Evolutionary conservation across 37 sponge, comb jelly and placozoan species (phyloP), one percentile per base, ranked within the genome.

Genomic region (Eunapius fragilis): DNA sequence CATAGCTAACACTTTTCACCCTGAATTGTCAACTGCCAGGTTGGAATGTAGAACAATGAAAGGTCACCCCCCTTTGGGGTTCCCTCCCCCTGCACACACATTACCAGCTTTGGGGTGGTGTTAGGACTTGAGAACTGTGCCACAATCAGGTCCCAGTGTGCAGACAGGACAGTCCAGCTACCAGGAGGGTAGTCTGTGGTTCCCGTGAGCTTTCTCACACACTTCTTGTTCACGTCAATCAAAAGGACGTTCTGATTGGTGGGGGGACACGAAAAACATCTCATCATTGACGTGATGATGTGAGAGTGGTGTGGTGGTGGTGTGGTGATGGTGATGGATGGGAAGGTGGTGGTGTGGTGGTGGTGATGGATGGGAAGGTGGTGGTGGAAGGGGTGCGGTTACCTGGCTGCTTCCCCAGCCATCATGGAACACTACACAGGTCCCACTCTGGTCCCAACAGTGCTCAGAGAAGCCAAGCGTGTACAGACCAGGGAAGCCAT

Each of bases 401-500:
- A 58, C 58, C 58, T 58, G 34, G 11, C 38, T 41, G 78, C 89
- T 86, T 3, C 80, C 78, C 89, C 95, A 90, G 19, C 36, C 19
- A 58, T 78, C 79, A 41, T 28, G 30, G 73, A 85, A 85, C 37
- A 86, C 37, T 11, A 96, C 31, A 6, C 38, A 79, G 7, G 41
- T 72, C 11, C 85, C 91, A 49, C 58, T 35, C 0, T n/a, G 26
- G 68, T 84, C 77, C 95, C 94, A 96, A 58, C 95, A 93, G 30
- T 87, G 87, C 3, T 67, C 47, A 0, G 96, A 92, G 24, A 96
- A 72, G 25, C 71, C 47, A 2, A 72, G 25, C 0, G 84, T 31
- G 68, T 93, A 96, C 35, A 96, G 58, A 19, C 96, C 96, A 76
- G 94, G 87, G 68, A 96, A 96, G 7, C 69, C 87, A 24, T 72